Percentiles rank a stretch among this genome's conserved stretches.
Evolutionary conservation across 2,797 vertebrate genomes (phyloP).

Genomic region (Otus scops): DNA sequence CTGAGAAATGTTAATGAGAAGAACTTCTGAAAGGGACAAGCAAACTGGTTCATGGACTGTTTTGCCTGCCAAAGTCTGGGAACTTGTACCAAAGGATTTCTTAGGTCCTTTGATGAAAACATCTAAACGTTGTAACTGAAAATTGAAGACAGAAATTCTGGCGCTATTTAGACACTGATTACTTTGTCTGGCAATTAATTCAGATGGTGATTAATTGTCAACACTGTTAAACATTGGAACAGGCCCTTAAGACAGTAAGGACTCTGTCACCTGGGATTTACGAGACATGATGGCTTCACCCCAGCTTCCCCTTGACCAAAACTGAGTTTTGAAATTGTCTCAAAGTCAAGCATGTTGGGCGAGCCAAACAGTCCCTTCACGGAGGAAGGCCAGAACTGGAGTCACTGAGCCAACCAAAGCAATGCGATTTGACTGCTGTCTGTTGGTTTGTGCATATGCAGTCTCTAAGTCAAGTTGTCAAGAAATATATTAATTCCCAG

Average conservation of each 20-base stretch:
- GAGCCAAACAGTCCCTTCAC: neutral
- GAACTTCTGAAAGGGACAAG: neutral
- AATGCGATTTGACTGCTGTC: neutral
- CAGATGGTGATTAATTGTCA: neutral
- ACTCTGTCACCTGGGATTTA: conserved; percentile 16
- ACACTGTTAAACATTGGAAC: neutral
- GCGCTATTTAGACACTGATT: neutral
- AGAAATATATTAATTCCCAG: conserved; percentile 1
- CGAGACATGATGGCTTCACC: neutral
- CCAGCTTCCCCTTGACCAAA: neutral
- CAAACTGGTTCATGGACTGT: neutral
- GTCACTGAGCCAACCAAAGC: neutral
- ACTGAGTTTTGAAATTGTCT: neutral
- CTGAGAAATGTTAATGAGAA: neutral
- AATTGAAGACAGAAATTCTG: conserved; percentile 22
- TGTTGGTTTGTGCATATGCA: neutral
- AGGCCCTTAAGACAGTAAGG: neutral
- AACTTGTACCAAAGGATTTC: neutral
- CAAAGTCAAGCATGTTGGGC: neutral
- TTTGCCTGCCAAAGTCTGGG: neutral
- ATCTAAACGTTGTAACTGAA: neutral
- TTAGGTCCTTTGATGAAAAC: neutral
- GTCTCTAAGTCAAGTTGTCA: neutral
- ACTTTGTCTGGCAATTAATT: conserved; percentile 19
- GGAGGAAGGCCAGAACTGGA: neutral